Conservation (phyloP, 1,140 invertebrate genomes). For the Leptinotarsa lineolata region DNA sequence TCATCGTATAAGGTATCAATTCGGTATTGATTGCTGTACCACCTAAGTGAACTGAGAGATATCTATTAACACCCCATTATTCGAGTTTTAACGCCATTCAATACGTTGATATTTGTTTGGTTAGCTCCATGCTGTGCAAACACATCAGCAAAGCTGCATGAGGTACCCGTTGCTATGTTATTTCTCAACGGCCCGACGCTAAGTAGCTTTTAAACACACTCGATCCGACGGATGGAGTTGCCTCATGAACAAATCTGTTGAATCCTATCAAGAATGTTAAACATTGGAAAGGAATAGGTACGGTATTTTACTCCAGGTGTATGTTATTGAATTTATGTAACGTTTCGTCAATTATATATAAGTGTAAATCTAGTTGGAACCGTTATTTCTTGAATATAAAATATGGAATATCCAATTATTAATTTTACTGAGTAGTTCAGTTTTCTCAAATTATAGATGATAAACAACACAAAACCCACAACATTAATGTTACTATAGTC, state of each 20-base stretch:
- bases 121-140: slow-evolving; percentile 33
- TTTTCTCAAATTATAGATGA: neutral
- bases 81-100: slow-evolving; percentile 16
- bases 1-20: too few species aligned
- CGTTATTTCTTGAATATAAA: too few species aligned
- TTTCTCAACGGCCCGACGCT: slow-evolving; percentile 17
- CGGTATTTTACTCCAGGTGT: neutral
- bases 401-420: too few species aligned
- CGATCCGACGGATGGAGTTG: slow-evolving; percentile 9
- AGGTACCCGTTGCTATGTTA: slow-evolving; percentile 29
- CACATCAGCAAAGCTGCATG: slow-evolving; percentile 38
- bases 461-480: neutral
- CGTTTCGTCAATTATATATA: neutral
- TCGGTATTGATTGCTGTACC: too few species aligned
- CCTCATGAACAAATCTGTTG: neutral
- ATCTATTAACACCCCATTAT: slow-evolving; percentile 3
- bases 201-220: slow-evolving; percentile 20
- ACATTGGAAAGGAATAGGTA: neutral
- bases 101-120: slow-evolving; percentile 13
- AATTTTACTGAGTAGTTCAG: too few species aligned
- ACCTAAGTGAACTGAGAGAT: neutral
- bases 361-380: too few species aligned
- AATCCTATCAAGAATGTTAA: neutral
- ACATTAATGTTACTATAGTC: neutral
- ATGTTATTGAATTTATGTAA: neutral